Evolutionary conservation across 2,888 invertebrate species (phyloP).

Genomic region (Mylabris sibirica): DNA sequence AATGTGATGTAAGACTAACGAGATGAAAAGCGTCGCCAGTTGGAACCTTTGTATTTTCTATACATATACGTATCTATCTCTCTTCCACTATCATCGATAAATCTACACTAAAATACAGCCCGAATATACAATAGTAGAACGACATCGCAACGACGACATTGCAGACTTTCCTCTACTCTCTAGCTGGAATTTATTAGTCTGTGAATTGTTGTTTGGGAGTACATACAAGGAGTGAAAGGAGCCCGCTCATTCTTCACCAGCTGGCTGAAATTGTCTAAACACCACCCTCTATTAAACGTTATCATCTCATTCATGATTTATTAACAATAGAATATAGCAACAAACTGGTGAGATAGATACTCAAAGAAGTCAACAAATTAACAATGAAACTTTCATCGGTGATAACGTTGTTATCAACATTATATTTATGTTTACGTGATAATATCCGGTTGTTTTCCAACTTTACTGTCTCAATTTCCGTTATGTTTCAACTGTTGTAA

Average conservation of each 20-base stretch:
- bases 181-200: conserved; percentile 30
- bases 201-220: conserved; percentile 39
- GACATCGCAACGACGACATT: neutral
- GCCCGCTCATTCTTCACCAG: conserved; percentile 16
- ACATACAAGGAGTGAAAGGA: conserved; percentile 37
- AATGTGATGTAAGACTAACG: conserved; percentile 1
- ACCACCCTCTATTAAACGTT: neutral
- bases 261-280: neutral
- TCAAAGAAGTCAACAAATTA: neutral
- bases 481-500: neutral
- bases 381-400: neutral
- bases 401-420: neutral
- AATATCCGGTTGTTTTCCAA: neutral
- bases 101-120: conserved; percentile 46
- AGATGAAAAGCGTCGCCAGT: conserved; percentile 5
- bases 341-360: neutral
- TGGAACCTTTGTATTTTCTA: neutral
- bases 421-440: conserved; percentile 1
- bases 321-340: neutral
- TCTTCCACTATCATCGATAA: conserved; percentile 38
- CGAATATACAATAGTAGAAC: conserved; percentile 43
- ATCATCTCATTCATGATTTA: neutral
- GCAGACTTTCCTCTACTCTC: conserved; percentile 7
- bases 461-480: neutral
- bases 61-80: neutral